Evolutionary conservation across 2,113 vertebrate species (phyloP).

Genomic region (Ellobius talpinus): DNA sequence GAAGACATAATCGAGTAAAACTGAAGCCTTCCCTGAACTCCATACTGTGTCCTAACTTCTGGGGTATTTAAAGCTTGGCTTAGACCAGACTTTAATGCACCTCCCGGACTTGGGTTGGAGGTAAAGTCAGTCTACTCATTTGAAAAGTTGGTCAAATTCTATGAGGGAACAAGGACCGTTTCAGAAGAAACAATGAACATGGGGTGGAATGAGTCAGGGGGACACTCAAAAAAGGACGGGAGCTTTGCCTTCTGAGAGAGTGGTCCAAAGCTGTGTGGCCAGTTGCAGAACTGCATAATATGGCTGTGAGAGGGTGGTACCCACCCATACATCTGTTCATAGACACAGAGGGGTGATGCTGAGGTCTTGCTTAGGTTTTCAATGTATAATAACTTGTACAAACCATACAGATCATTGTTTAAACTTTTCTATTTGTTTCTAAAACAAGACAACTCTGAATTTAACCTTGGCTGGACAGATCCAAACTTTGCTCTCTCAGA

Average conservation of each 20-base stretch:
- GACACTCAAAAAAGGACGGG: background rate
- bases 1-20: background rate
- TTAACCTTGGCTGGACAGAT: conserved; percentile 6
- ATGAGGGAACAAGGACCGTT: background rate
- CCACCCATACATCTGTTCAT: rapidly evolving
- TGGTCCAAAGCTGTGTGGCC: background rate
- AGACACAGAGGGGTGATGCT: background rate
- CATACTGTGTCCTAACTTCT: conserved; percentile 28
- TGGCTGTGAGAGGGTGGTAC: too few relatives aligned
- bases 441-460: conserved; percentile 31
- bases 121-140: background rate
- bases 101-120: background rate
- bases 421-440: conserved; percentile 44
- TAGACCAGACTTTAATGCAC: background rate
- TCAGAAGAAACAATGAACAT: conserved; percentile 33
- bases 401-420: background rate
- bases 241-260: background rate
- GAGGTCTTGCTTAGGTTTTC: background rate
- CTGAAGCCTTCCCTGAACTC: background rate
- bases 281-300: background rate
- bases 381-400: background rate
- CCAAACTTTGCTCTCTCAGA: conserved; percentile 49
- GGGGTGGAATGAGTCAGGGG: background rate
- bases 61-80: background rate
- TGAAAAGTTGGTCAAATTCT: conserved; percentile 31